phyloP scores from a whole-genome alignment of 2,888 invertebrate species.

The Euphydryas editha region DNA sequence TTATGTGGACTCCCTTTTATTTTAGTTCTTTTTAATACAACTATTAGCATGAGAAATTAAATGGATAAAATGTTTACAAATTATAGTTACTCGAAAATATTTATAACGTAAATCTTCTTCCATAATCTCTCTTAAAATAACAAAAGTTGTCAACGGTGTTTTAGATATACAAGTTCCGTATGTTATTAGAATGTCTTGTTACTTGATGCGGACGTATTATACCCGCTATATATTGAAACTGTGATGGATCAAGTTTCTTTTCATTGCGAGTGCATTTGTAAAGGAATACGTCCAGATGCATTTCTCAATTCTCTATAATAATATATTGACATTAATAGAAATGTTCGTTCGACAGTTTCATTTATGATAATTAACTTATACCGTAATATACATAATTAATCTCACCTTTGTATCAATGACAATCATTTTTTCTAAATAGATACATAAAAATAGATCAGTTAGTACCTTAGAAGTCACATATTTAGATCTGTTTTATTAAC shows the following conservation, averaged over 20 bases:
- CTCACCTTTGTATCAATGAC: too few species aligned
- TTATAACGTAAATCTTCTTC: too few species aligned
- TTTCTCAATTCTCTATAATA: slow-evolving; percentile 29
- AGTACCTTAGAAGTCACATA: too few species aligned
- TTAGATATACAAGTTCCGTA: neutral
- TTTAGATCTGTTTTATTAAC: too few species aligned
- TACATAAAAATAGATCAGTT: too few species aligned
- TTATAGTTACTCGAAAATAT: too few species aligned
- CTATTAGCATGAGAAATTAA: too few species aligned
- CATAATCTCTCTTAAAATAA: too few species aligned
- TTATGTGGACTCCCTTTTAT: too few species aligned
- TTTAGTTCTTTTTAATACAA: too few species aligned
- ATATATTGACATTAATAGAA: slow-evolving; percentile 6
- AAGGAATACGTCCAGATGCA: slow-evolving; percentile 29
- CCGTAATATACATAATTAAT: neutral
- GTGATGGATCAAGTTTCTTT: slow-evolving; percentile 49
- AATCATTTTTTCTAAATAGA: too few species aligned
- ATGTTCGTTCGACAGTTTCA: neutral
- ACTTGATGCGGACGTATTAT: slow-evolving; percentile 56
- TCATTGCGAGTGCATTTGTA: slow-evolving; percentile 40
- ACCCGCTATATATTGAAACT: slow-evolving; percentile 58
- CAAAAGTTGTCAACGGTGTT: neutral
- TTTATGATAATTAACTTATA: neutral
- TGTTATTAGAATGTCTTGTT: slow-evolving; percentile 59
- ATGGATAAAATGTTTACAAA: too few species aligned